Evolutionary conservation across 2,797 vertebrate genomes (phyloP).

Genomic region (Smutsia gigantea): DNA sequence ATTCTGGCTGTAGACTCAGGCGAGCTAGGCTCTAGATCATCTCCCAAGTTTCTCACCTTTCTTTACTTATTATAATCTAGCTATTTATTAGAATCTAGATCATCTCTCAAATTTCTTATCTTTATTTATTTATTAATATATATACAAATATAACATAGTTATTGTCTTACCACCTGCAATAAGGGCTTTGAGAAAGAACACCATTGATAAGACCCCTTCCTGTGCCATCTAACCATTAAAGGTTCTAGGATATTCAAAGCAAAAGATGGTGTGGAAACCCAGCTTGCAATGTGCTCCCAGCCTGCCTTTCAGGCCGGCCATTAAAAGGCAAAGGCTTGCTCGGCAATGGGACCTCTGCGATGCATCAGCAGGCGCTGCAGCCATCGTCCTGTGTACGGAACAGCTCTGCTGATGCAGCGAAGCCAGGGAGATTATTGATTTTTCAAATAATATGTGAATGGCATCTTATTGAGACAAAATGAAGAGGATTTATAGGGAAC

Average conservation of each 20-base stretch:
- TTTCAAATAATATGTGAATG: conserved; percentile 19
- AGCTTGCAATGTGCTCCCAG: too few relatives aligned
- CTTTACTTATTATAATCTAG: too few relatives aligned
- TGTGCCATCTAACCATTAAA: not conserved
- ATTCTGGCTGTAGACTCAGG: not conserved
- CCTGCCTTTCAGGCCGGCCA: not conserved
- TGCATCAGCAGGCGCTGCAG: not conserved
- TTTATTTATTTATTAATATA: too few relatives aligned
- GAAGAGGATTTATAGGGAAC: not conserved
- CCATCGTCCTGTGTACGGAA: not conserved
- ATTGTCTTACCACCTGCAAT: too few relatives aligned
- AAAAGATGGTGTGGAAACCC: not conserved
- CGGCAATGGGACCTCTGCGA: not conserved
- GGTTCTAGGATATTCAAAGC: not conserved
- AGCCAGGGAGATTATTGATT: conserved; percentile 38
- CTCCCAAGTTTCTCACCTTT: not conserved
- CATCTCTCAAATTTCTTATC: too few relatives aligned
- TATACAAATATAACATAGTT: too few relatives aligned
- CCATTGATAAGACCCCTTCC: not conserved
- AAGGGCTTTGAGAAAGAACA: not conserved
- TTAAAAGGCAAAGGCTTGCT: not conserved
- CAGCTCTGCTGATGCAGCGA: conserved; percentile 26
- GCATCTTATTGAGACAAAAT: conserved; percentile 43
- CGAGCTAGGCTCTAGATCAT: not conserved
- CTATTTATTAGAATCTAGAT: too few relatives aligned